phyloP scores from a whole-genome alignment of 2,113 vertebrate genomes.

The Syngnathoides biaculeatus region DNA sequence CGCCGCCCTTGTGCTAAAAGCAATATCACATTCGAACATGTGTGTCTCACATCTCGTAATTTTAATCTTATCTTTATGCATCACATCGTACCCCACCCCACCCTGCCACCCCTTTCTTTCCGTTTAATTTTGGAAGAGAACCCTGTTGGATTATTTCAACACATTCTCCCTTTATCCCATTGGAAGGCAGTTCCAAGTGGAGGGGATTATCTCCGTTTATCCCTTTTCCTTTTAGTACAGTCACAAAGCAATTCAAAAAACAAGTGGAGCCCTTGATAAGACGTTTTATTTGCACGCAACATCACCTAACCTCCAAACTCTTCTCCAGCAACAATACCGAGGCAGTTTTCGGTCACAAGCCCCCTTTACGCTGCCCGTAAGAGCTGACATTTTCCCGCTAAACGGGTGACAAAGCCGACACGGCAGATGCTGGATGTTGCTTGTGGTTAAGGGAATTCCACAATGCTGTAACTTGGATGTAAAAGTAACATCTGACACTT shows the following conservation, averaged over 20 bases:
- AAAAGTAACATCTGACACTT: not conserved
- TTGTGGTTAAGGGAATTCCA: not conserved
- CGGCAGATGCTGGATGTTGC: not conserved
- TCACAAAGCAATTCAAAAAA: slow-evolving; percentile 55
- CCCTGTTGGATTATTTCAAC: slow-evolving; percentile 63
- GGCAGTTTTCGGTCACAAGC: not conserved
- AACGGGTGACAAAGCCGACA: not conserved
- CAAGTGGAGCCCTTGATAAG: slow-evolving; percentile 53
- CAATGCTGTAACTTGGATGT: not conserved
- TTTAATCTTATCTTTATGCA: slow-evolving; percentile 40
- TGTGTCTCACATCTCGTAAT: slow-evolving; percentile 1
- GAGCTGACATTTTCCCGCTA: not conserved
- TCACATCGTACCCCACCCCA: slow-evolving; percentile 4
- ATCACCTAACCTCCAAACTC: slow-evolving; percentile 24
- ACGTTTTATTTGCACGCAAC: slow-evolving; percentile 42
- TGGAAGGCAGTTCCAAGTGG: slow-evolving; percentile 59
- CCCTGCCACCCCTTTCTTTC: slow-evolving; percentile 16
- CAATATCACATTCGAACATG: slow-evolving; percentile 10
- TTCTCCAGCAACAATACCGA: slow-evolving; percentile 1
- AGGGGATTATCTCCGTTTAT: slow-evolving; percentile 64
- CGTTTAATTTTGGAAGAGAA: slow-evolving; percentile 55
- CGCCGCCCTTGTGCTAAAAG: slow-evolving; percentile 13
- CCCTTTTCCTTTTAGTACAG: slow-evolving; percentile 52
- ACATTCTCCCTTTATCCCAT: slow-evolving; percentile 60
- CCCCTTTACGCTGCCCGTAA: not conserved